Percentiles rank a stretch among this genome's conserved stretches.
Evolutionary conservation across 1,140 invertebrate genomes (phyloP).

Genomic region (Melitaea cinxia): DNA sequence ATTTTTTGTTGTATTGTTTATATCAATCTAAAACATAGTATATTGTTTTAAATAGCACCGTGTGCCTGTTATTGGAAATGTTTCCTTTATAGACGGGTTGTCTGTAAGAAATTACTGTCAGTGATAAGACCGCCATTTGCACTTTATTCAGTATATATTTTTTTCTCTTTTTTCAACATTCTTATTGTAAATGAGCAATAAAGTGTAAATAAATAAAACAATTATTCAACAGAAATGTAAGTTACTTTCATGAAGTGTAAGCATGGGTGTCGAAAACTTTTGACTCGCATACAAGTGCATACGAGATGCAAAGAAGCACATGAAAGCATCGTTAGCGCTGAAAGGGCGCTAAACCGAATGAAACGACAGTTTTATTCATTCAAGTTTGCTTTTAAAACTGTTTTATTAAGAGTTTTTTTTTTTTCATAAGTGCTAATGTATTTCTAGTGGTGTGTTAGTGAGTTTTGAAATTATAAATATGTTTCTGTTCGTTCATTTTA

Average conservation of each 20-base stretch:
- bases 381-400: not conserved
- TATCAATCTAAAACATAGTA: too few species aligned
- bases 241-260: not conserved
- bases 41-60: too few species aligned
- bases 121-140: too few species aligned
- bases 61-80: too few species aligned
- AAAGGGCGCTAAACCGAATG: constrained; percentile 13
- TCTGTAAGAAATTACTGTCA: too few species aligned
- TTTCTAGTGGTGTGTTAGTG: not conserved
- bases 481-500: too few species aligned
- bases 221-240: not conserved
- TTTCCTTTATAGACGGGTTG: too few species aligned
- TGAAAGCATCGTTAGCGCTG: constrained; percentile 23
- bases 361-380: constrained; percentile 22
- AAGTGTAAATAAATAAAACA: too few species aligned
- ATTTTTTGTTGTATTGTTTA: too few species aligned
- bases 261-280: constrained; percentile 2
- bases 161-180: too few species aligned
- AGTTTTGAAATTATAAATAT: not conserved
- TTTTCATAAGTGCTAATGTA: constrained; percentile 5
- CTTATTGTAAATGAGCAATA: too few species aligned
- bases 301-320: constrained; percentile 6
- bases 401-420: constrained; percentile 9
- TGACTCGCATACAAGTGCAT: not conserved
- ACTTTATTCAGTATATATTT: too few species aligned